phyloP scores from a whole-genome alignment of 2,888 invertebrate species.

The Thyatira batis region DNA sequence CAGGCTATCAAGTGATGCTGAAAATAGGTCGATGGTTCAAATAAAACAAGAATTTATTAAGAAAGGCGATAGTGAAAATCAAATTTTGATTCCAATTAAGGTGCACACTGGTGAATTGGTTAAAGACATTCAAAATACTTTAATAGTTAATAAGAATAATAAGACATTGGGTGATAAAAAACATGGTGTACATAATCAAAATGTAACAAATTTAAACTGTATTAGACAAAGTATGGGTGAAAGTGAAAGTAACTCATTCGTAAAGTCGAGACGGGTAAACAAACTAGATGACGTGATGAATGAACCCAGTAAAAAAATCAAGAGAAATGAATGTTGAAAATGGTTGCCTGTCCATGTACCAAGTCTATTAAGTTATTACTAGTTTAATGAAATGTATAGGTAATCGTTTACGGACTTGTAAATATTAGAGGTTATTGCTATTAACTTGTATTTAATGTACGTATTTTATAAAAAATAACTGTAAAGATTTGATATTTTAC shows the following conservation, averaged over 20 bases:
- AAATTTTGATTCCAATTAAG: slow-evolving; percentile 73
- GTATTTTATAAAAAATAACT: slow-evolving; percentile 72
- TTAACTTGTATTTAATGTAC: slow-evolving; percentile 77
- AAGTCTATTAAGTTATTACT: slow-evolving; percentile 75
- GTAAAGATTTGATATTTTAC: slow-evolving; percentile 68
- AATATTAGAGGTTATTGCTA: slow-evolving; percentile 71
- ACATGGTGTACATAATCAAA: slow-evolving; percentile 77
- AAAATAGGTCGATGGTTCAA: slow-evolving; percentile 73
- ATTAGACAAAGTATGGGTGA: slow-evolving; percentile 71
- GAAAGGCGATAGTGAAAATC: slow-evolving; percentile 74
- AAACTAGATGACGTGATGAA: slow-evolving; percentile 71
- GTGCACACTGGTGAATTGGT: slow-evolving; percentile 70
- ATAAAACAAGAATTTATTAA: slow-evolving; percentile 71
- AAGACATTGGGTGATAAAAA: slow-evolving; percentile 78
- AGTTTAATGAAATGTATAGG: slow-evolving; percentile 74
- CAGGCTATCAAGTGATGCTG: slow-evolving; percentile 70
- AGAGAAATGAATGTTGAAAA: slow-evolving; percentile 75
- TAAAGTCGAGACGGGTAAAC: slow-evolving; percentile 68
- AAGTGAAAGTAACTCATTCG: slow-evolving; percentile 69
- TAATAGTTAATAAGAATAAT: slow-evolving; percentile 77
- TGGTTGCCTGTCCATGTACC: slow-evolving; percentile 57
- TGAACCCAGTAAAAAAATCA: slow-evolving; percentile 75
- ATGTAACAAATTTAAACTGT: slow-evolving; percentile 72
- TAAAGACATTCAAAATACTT: slow-evolving; percentile 78
- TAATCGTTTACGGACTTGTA: slow-evolving; percentile 69